Evolutionary conservation across 2,113 vertebrate species (phyloP), one percentile per base, ranked within the genome.

Genomic region (Sclerurus mexicanus): DNA sequence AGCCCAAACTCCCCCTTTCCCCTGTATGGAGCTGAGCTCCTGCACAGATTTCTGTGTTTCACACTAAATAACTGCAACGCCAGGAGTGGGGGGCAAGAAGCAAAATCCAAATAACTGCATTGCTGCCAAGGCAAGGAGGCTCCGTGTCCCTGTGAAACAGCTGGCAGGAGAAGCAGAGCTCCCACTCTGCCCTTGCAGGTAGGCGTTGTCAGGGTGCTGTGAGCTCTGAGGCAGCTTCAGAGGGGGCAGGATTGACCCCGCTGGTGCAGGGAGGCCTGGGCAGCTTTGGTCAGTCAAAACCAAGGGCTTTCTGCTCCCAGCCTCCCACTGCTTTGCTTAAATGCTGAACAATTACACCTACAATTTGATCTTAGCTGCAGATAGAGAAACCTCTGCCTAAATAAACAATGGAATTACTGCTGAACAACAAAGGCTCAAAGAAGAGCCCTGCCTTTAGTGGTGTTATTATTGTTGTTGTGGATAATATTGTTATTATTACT

Each of bases 351-450:
- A 84, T 98, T 97, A 95, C 95, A 97, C 96, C 96, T 97, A 88
- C 93, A 95, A 96, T 98, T 97, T 94, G 97, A 97, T 98, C 89
- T 96, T 53, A 83, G 87, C 93, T 93, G 96, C 95, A 94, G 97
- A 97, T 96, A 97, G 93, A 94, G 93, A 97, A 98, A 91, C 94
- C 93, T 87, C 96, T 95, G 92, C 96, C 94, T 97, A 96, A 96
- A 97, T 96, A 94, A 97, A 97, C 96, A 98, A 49, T 82, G 83
- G 96, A 96, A 93, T 97, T 96, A 90, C 95, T 93, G 87, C 89
- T 60, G 67, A 93, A 33, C 89, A 90, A 89, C 92, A 92, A 87
- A 96, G 95, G 89, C 85, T 85, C 52, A 81, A 75, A 85, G 77
- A 92, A 87, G 74, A 80, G 73, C 83, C 81, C 75, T 96, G 84